Base-by-base conservation (phyloP, 2,888 invertebrate species). In the Gryllus longicercus region DNA sequence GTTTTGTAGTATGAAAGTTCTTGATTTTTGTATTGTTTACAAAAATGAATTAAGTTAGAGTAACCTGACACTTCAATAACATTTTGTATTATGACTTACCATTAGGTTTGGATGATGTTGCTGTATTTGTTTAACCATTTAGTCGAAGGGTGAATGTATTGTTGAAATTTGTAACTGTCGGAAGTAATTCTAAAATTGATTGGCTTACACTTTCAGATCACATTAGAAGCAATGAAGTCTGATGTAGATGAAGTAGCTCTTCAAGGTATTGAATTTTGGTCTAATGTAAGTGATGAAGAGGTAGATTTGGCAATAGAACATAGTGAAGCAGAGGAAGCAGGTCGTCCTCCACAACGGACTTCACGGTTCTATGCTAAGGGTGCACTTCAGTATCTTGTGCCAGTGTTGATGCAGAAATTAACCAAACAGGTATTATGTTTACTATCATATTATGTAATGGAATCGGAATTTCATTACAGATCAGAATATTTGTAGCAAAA, bases 261-360 rank as follows among this genome's bases (percentile, higher is more conserved):
- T 80, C 99, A 99, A 90, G 99, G 99, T 83, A 99, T 99, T 86
- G 99, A 99, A 88, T 99, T 99, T 89, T 99, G 99, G 99, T 99
- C 98, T 8, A 99, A 98, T 85, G 98, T 99, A 0, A 98, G 99
- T 86, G 99, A 99, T 88, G 99, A 99, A 89, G 99, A 99, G 88
- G 96, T 98, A 63, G 98, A 98, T 88, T 89, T 99, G 83, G 92
- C 95, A 2, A 95, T 98, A 86, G 98, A 98, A 88, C 96, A 95
- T 85, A 94, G 94, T 76, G 99, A 99, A 88, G 98, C 99, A 16
- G 91, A 91, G 74, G 99, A 99, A 87, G 93, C 93, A 84, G 95
- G 99, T n/a, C 91, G 96, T 82, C 95, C 97, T n/a, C 99, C 99
- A 25, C 91, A 93, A 38, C 91, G 97, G 86, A 96, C 96, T 0